Conservation (phyloP, 2,797 vertebrate genomes). For the Buceros bicornis region DNA sequence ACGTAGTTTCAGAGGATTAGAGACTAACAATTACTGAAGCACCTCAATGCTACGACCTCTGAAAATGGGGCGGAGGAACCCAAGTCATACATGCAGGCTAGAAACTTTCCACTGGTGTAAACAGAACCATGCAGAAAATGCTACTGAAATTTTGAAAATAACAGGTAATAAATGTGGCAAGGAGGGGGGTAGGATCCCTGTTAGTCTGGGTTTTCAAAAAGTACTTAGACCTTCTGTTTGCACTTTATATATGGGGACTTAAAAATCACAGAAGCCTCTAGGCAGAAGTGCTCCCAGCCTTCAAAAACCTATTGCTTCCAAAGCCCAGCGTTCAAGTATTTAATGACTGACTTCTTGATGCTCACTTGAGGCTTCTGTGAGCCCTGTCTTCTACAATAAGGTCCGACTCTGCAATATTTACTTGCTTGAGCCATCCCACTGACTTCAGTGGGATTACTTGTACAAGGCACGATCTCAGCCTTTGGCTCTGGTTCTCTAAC, state of each 20-base stretch:
- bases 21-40: not conserved
- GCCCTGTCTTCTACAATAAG: not conserved
- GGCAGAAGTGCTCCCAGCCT: not conserved
- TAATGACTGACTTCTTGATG: conserved; percentile 61
- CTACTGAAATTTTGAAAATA: not conserved
- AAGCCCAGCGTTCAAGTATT: conserved; percentile 31
- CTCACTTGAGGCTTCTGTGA: conserved; percentile 48
- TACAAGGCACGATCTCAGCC: conserved; percentile 26
- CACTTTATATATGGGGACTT: not conserved
- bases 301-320: conserved; percentile 41
- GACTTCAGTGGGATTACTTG: conserved; percentile 69
- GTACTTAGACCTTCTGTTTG: not conserved
- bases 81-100: not conserved
- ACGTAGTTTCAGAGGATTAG: not conserved
- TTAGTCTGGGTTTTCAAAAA: conserved; percentile 24
- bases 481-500: conserved; percentile 62
- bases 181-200: not conserved
- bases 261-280: not conserved
- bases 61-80: not conserved
- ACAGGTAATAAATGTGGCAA: not conserved
- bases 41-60: not conserved
- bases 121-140: conserved; percentile 2
- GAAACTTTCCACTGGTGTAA: not conserved
- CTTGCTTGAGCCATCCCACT: conserved; percentile 57
- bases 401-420: conserved; percentile 49